phyloP scores from a whole-genome alignment of 2,797 vertebrate genomes.

The Crotalus adamanteus region DNA sequence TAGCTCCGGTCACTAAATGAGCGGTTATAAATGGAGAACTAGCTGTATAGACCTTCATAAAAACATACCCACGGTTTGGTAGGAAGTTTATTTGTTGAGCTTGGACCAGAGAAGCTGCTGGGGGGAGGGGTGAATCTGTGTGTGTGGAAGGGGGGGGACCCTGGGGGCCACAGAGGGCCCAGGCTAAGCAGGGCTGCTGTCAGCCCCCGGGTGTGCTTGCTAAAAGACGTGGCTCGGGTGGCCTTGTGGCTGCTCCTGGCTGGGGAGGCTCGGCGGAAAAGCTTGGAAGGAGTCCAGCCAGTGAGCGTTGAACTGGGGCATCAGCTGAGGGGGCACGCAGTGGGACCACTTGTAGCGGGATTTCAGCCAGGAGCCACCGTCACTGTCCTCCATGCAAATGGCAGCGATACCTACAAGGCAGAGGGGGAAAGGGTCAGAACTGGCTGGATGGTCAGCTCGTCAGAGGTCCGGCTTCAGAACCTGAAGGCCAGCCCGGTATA shows the following conservation, averaged over 20 bases:
- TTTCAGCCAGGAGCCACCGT: slow-evolving; percentile 83
- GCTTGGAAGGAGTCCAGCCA: slow-evolving; percentile 64
- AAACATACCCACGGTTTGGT: accelerated
- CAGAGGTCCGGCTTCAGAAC: neutral
- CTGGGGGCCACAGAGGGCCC: accelerated
- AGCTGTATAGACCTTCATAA: neutral
- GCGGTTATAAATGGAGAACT: neutral
- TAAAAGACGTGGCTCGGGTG: accelerated
- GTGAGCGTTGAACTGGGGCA: slow-evolving; percentile 74
- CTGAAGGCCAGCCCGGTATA: neutral
- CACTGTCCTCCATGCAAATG: slow-evolving; percentile 84
- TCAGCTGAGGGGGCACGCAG: slow-evolving; percentile 77
- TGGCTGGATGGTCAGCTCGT: neutral
- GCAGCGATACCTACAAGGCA: slow-evolving; percentile 75
- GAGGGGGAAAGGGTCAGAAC: no score
- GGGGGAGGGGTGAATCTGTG: neutral
- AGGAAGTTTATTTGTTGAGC: neutral
- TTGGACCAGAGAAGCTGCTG: neutral
- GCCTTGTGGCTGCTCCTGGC: neutral
- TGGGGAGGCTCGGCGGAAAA: neutral
- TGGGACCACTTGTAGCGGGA: slow-evolving; percentile 81
- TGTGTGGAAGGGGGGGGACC: no score
- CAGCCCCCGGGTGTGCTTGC: neutral
- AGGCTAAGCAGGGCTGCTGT: no score
- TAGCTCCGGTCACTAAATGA: neutral